Conservation (phyloP, 2,888 invertebrate species). For the Ptychoptera albimana region DNA sequence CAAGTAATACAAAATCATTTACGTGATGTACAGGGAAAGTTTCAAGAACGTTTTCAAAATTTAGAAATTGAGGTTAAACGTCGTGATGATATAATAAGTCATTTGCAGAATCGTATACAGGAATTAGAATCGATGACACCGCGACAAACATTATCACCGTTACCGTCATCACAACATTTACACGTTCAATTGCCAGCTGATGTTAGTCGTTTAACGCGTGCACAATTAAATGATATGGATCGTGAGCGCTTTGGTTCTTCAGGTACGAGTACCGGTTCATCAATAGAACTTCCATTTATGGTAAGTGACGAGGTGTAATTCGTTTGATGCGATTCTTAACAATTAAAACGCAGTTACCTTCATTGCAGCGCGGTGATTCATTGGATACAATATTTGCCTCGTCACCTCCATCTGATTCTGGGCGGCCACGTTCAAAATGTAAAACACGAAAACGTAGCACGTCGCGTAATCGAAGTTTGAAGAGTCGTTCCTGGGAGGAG, state of each 20-base stretch:
- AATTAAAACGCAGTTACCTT: neutral
- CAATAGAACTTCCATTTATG: conserved; percentile 30
- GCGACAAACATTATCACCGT: conserved; percentile 3
- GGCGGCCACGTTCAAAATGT: conserved; percentile 27
- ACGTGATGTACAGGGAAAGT: conserved; percentile 53
- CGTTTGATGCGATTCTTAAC: neutral
- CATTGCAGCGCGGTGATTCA: conserved; percentile 47
- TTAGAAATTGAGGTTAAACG: conserved; percentile 67
- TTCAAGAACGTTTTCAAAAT: conserved; percentile 54
- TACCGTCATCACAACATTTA: conserved; percentile 9
- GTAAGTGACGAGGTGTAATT: conserved; percentile 14
- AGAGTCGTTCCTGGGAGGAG: conserved; percentile 49
- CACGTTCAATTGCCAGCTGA: neutral
- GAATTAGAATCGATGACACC: conserved; percentile 35
- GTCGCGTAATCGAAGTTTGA: conserved; percentile 20
- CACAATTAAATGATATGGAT: neutral
- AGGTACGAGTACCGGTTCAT: conserved; percentile 19
- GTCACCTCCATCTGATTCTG: conserved; percentile 31
- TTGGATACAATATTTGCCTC: conserved; percentile 49
- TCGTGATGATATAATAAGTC: conserved; percentile 64
- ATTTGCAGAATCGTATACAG: conserved; percentile 55
- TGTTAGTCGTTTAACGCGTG: neutral
- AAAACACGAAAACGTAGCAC: conserved; percentile 21
- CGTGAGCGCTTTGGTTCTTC: conserved; percentile 1
- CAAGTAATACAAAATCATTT: conserved; percentile 64